Evolutionary conservation across 2,113 vertebrate species (phyloP).

Genomic region (Bostrychus sinensis): DNA sequence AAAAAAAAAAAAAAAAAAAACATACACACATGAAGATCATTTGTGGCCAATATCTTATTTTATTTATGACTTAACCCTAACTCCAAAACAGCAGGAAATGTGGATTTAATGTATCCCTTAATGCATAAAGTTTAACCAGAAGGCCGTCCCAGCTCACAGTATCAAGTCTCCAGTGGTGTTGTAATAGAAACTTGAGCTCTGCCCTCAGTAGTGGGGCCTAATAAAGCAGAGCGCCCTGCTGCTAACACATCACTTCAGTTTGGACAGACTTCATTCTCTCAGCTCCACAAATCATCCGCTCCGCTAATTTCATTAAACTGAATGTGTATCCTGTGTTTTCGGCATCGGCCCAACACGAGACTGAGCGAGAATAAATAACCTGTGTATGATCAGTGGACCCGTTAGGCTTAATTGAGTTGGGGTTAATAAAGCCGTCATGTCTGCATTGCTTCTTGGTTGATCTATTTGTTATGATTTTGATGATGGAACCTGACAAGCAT

Average conservation of each 20-base stretch:
- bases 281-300: conserved; percentile 59
- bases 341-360: conserved; percentile 29
- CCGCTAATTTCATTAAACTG: conserved; percentile 72
- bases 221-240: conserved; percentile 24
- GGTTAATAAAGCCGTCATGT: conserved; percentile 73
- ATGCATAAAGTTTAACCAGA: no score
- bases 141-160: no score
- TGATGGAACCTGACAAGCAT: conserved; percentile 69
- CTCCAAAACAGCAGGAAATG: neutral
- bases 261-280: conserved; percentile 50
- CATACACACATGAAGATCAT: no score
- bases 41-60: no score
- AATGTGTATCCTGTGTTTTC: conserved; percentile 67
- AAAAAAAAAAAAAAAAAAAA: no score
- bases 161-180: neutral
- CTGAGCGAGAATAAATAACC: conserved; percentile 65
- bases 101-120: no score
- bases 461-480: conserved; percentile 70
- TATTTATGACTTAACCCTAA: no score
- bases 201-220: conserved; percentile 1
- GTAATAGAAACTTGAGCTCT: conserved; percentile 8
- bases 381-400: conserved; percentile 64
- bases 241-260: conserved; percentile 41
- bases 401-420: conserved; percentile 75
- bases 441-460: conserved; percentile 61